phyloP scores from a whole-genome alignment of 2,888 invertebrate species.

The Sphaerophoria rueppellii region DNA sequence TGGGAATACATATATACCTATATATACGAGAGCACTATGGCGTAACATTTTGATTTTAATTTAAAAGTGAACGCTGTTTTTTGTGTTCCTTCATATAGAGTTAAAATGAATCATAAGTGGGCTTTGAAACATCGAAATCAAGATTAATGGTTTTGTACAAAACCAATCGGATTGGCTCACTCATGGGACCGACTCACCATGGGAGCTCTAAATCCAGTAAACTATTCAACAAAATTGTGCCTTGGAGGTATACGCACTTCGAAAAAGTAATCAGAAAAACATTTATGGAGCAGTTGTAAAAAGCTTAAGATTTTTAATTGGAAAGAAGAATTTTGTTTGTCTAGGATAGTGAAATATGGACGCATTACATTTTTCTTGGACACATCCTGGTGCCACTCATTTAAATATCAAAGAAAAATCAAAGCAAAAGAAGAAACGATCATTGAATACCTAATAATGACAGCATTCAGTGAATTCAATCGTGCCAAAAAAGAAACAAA shows the following conservation, averaged over 20 bases:
- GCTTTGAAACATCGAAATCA: slow-evolving; percentile 18
- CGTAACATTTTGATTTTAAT: slow-evolving; percentile 29
- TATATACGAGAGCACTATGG: background rate
- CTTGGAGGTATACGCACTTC: background rate
- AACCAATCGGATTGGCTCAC: slow-evolving; percentile 17
- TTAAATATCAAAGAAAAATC: background rate
- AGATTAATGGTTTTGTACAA: slow-evolving; percentile 24
- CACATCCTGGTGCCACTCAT: slow-evolving; percentile 3
- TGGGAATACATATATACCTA: background rate
- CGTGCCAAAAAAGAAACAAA: background rate
- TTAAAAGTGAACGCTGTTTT: slow-evolving; percentile 29
- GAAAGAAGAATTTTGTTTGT: too few species aligned
- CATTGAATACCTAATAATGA: slow-evolving; percentile 14
- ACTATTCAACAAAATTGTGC: background rate
- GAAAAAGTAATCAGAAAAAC: background rate
- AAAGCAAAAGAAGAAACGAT: slow-evolving; percentile 18
- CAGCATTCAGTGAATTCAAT: background rate
- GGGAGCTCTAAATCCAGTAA: slow-evolving; percentile 7
- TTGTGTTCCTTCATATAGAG: background rate
- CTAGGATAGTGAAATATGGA: too few species aligned
- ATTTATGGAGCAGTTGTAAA: too few species aligned
- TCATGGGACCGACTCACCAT: background rate
- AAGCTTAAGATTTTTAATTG: too few species aligned
- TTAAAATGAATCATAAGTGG: slow-evolving; percentile 8
- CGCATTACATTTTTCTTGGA: background rate